Base-by-base conservation (phyloP, 2,888 invertebrate species). In the Leptarthrus brevirostris region DNA sequence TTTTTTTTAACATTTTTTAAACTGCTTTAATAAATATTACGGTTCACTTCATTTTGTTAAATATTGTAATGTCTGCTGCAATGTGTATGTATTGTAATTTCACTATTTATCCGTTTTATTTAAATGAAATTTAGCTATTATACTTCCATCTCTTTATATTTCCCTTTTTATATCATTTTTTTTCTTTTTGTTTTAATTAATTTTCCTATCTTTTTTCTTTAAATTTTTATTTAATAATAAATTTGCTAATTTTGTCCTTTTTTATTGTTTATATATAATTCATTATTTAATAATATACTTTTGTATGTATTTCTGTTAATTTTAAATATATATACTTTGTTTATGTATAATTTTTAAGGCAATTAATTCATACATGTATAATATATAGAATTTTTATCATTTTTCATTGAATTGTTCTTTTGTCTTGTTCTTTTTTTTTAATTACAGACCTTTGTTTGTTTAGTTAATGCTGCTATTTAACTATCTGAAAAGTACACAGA, bases 321-420 rank as follows among this genome's bases (percentile, higher is more conserved):
- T 61, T 74, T 40, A 56, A 47, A 71, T 70, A 54, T 72, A 61
- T 73, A 61, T 75, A 64, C 66, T 72, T 74, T 74, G 52, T 74
- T 72, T 70, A 73, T 76, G 58, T 76, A 70, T 72, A 71, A 73
- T 73, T 72, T 30, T 76, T 78, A 78, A 78, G 78, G 78, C 78
- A 78, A 78, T 78, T 78, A 76, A 78, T 78, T 78, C 77, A 78
- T 78, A 78, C 76, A 77, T 76, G 74, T 76, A 74, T 74, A 75
- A 77, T 77, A 77, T 75, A 74, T 73, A 75, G 34, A 75, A 66
- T 76, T 72, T 70, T 66, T 76, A 70, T 74, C 49, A 61, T 74
- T 16, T 58, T 34, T 72, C 30, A 61, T 52, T 73, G 64, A 64
- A 56, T 52, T 66, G 58, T 72, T 72, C 34, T 70, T 34, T 40